Percentiles rank a stretch among this genome's conserved stretches.
phyloP scores from a whole-genome alignment of 1,140 invertebrate species.

The Caenorhabditis briggsae region DNA sequence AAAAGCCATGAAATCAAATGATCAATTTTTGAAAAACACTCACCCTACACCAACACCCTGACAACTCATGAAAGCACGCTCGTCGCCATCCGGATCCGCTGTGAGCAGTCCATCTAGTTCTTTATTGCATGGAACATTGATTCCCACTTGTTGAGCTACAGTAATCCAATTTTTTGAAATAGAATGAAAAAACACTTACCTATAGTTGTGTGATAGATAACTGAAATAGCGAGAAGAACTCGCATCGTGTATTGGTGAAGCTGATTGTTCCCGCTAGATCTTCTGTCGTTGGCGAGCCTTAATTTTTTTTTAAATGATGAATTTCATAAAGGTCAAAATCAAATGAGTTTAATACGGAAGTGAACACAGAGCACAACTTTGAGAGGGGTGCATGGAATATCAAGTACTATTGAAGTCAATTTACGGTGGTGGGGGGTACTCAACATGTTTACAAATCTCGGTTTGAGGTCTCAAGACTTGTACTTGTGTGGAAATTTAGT shows the following conservation, averaged over 20 bases:
- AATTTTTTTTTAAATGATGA: not conserved
- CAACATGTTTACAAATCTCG: conserved; percentile 55
- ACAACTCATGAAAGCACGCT: conserved; percentile 67
- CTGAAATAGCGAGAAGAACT: conserved; percentile 53
- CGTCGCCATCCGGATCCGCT: conserved; percentile 64
- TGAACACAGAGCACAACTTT: not conserved
- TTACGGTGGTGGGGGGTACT: conserved; percentile 37
- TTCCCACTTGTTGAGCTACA: conserved; percentile 60
- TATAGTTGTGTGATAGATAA: conserved; percentile 45
- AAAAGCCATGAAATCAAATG: not conserved
- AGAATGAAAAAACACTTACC: not conserved
- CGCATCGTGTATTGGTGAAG: conserved; percentile 53
- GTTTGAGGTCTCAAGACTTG: conserved; percentile 39
- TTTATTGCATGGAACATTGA: conserved; percentile 61
- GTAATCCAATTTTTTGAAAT: not conserved
- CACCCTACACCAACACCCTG: conserved; percentile 67
- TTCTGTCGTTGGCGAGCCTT: conserved; percentile 52
- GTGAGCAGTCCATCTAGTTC: conserved; percentile 71
- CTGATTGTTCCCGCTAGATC: conserved; percentile 55
- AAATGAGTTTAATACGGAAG: conserved; percentile 33
- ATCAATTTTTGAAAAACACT: not conserved
- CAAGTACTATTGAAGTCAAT: conserved; percentile 54
- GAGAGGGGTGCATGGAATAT: conserved; percentile 36
- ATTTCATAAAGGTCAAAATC: not conserved
- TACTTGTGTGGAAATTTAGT: conserved; percentile 31